Conservation (phyloP, 2,888 invertebrate species). For the Tachina fera region DNA sequence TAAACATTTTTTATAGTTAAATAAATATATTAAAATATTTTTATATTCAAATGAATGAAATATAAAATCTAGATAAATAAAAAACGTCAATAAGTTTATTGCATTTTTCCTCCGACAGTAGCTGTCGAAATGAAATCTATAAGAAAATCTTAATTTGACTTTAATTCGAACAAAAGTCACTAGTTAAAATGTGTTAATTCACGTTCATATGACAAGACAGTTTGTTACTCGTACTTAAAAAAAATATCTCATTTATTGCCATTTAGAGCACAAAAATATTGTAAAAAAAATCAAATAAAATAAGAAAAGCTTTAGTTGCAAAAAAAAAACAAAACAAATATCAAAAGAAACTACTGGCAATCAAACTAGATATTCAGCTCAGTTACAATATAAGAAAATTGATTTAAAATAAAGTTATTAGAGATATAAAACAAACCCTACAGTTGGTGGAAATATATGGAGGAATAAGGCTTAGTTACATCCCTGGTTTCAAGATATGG, state of each 20-base stretch:
- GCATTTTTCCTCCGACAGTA: background rate
- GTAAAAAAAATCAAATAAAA: background rate
- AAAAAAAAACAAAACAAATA: conserved; percentile 10
- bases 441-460: no score
- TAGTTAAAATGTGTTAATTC: conserved; percentile 25
- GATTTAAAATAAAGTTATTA: background rate
- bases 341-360: background rate
- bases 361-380: background rate
- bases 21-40: background rate
- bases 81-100: background rate
- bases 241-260: conserved; percentile 39
- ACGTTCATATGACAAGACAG: conserved; percentile 33
- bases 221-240: conserved; percentile 7
- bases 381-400: background rate
- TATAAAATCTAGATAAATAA: background rate
- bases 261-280: conserved; percentile 45
- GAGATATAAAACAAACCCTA: no score
- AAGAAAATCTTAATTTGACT: conserved; percentile 50
- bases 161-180: conserved; percentile 14
- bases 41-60: background rate
- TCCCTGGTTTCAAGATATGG: no score
- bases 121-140: conserved; percentile 3
- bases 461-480: no score
- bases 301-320: background rate
- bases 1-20: background rate